Evolutionary conservation across 2,888 invertebrate species (phyloP).

Genomic region (Emesis furor): DNA sequence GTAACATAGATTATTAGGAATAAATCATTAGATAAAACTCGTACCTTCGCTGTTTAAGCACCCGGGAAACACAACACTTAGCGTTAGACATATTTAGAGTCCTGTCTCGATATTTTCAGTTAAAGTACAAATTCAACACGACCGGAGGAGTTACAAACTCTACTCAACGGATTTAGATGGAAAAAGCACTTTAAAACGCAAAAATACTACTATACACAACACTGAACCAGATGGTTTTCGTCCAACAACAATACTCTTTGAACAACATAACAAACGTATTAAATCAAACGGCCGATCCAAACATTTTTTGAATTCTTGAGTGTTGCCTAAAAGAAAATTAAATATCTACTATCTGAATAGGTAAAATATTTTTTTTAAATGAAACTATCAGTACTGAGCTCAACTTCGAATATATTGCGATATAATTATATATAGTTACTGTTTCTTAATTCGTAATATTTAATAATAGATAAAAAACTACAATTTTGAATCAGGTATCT

Average conservation of each 20-base stretch:
- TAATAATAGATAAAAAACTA: background rate
- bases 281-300: too few relatives aligned
- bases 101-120: background rate
- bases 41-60: constrained; percentile 28
- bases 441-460: background rate
- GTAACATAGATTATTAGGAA: background rate
- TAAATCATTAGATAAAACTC: background rate
- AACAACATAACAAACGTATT: too few relatives aligned
- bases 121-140: background rate
- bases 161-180: constrained; percentile 6
- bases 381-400: background rate
- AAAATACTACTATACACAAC: background rate
- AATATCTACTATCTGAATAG: background rate
- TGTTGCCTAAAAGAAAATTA: background rate
- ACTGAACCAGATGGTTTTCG: background rate
- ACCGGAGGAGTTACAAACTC: constrained; percentile 1
- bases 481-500: background rate
- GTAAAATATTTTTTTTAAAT: background rate
- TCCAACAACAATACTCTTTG: background rate
- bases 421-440: background rate
- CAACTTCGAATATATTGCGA: background rate
- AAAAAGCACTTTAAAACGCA: background rate
- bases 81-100: constrained; percentile 42
- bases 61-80: constrained; percentile 43
- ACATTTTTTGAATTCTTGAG: background rate